A percentile compares a stretch with the other conserved stretches of the same genome.
Evolutionary conservation across 2,113 vertebrate genomes (phyloP).

Genomic region (Mirza zaza): DNA sequence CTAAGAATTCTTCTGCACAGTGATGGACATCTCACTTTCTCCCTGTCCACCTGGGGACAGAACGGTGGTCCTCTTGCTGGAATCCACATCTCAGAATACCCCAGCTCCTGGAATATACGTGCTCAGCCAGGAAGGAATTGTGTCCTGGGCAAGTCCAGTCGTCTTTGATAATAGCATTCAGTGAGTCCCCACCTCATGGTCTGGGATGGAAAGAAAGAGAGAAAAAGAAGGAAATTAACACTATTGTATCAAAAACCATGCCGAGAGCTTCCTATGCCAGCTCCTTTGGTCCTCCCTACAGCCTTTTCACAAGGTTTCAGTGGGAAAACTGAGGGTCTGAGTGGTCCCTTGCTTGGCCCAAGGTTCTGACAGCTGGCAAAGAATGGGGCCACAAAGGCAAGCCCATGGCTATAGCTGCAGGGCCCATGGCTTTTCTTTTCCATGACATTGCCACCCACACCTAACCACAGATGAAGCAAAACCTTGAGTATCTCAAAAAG

Average conservation of each 20-base stretch:
- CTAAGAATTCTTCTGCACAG: neutral
- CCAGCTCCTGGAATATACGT: neutral
- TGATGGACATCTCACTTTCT: neutral
- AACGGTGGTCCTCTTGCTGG: neutral
- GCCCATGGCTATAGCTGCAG: neutral
- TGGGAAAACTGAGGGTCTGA: neutral
- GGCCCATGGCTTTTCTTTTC: neutral
- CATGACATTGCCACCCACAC: neutral
- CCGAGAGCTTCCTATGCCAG: neutral
- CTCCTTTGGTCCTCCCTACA: neutral
- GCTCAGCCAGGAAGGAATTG: neutral
- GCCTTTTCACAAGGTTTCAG: neutral
- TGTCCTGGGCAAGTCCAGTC: neutral
- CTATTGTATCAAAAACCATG: neutral
- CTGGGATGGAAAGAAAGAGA: neutral
- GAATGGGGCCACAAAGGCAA: neutral
- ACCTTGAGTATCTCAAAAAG: neutral
- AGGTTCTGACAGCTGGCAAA: neutral
- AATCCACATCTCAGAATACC: slow-evolving; percentile 3
- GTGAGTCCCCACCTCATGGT: neutral
- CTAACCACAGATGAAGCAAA: neutral
- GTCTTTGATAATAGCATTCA: neutral
- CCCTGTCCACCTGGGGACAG: neutral
- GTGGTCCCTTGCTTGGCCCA: neutral
- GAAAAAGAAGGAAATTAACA: neutral